phyloP scores from a whole-genome alignment of 2,888 invertebrate genomes.

The Colostygia pectinataria region DNA sequence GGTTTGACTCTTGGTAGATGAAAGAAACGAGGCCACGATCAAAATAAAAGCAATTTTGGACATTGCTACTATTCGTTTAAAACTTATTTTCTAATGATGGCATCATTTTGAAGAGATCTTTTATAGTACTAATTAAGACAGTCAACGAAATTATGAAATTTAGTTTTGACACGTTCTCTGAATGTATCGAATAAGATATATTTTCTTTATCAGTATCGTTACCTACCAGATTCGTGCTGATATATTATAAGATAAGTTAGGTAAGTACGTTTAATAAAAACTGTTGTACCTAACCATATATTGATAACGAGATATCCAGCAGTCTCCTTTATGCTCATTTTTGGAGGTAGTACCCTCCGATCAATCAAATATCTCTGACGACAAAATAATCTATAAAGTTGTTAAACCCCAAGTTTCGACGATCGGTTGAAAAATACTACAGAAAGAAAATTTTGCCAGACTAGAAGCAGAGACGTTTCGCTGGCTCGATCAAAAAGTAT shows the following conservation, averaged over 20 bases:
- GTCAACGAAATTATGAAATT: conserved; percentile 16
- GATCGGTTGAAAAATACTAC: no score
- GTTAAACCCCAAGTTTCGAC: no score
- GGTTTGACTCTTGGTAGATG: conserved; percentile 41
- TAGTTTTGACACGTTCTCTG: conserved; percentile 28
- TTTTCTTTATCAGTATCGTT: conserved; percentile 1
- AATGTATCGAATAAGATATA: conserved; percentile 15
- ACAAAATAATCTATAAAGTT: no score
- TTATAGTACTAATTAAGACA: conserved; percentile 35
- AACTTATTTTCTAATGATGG: conserved; percentile 28
- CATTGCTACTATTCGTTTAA: conserved; percentile 30
- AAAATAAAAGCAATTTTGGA: conserved; percentile 24
- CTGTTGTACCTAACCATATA: no score
- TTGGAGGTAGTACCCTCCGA: no score
- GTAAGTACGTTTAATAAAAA: no score
- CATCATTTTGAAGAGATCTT: conserved; percentile 4
- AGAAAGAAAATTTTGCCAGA: no score
- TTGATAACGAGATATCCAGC: no score
- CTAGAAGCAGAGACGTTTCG: no score
- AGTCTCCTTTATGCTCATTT: no score
- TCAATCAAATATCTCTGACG: no score
- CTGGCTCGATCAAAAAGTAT: no score
- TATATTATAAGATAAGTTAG: neutral
- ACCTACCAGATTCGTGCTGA: neutral
- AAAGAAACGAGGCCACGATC: conserved; percentile 19